Conservation (phyloP, 2,113 vertebrate species). For the Oceanodroma tethys region DNA sequence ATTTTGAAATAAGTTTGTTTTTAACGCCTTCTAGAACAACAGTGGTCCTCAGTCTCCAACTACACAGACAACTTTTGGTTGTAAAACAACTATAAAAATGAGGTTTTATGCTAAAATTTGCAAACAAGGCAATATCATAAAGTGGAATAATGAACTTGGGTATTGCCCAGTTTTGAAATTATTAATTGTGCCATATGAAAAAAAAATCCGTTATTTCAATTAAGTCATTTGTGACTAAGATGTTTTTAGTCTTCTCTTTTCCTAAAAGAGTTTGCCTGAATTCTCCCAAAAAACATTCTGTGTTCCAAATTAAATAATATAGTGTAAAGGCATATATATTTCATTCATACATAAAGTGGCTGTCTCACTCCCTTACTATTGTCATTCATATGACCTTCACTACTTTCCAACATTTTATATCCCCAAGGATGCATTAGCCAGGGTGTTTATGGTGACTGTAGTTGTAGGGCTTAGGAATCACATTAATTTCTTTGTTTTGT, state of each 20-base stretch:
- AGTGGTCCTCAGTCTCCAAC: not conserved
- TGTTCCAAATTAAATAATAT: not conserved
- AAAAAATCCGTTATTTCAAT: not conserved
- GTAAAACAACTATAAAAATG: not conserved
- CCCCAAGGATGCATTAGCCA: not conserved
- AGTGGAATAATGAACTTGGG: not conserved
- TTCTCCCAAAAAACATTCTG: not conserved
- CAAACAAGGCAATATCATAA: not conserved
- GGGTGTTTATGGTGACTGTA: not conserved
- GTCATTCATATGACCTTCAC: not conserved
- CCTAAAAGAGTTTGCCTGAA: not conserved
- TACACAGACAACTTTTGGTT: not conserved
- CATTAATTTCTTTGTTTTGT: not conserved
- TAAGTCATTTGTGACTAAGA: not conserved
- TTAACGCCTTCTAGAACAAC: not conserved
- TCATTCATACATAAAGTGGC: not conserved
- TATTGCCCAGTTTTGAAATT: not conserved
- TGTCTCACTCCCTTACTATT: not conserved
- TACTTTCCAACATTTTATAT: not conserved
- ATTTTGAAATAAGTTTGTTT: not conserved
- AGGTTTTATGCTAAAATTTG: not conserved
- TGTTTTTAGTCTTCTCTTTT: not conserved
- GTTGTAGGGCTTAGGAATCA: not conserved
- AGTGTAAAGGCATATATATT: not conserved
- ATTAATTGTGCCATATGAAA: not conserved